These are phyloP conservation scores for Zoanthus gigantus DNA, from an alignment of 92 coral and sea anemone species.

Conservation along the genomic window DNA sequence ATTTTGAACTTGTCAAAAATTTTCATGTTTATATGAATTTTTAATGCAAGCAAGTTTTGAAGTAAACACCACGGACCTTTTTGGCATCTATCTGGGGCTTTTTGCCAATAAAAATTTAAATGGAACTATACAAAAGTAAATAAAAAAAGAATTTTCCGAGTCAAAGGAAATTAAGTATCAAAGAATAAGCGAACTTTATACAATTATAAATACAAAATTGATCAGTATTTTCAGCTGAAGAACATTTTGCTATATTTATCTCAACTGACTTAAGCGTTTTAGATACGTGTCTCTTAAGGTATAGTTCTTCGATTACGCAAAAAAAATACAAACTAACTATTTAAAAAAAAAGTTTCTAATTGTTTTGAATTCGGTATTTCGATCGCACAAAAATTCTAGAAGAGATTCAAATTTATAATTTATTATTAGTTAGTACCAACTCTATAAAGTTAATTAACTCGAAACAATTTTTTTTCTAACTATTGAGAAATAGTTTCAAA, in stretches of 20 bases:
- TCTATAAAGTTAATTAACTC: neutral
- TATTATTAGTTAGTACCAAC: too few relatives aligned
- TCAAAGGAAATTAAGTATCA: neutral
- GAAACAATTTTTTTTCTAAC: neutral
- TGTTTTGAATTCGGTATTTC: neutral
- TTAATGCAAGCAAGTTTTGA: neutral
- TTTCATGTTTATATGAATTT: neutral
- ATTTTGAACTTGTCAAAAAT: conserved; percentile 31
- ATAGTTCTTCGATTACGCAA: neutral
- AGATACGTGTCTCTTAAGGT: neutral
- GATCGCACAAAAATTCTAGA: too few relatives aligned
- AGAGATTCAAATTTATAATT: too few relatives aligned
- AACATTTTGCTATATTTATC: neutral
- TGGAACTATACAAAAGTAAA: neutral
- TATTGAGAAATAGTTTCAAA: neutral
- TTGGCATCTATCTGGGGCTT: neutral
- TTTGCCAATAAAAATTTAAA: neutral
- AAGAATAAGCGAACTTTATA: neutral
- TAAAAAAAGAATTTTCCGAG: neutral
- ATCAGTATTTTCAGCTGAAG: neutral
- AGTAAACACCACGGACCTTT: neutral
- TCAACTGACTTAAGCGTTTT: neutral
- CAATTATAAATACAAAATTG: neutral
- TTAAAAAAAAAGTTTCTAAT: neutral
- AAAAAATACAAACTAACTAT: neutral